These are phyloP conservation scores for Iselma pallidipennis DNA, from an alignment of 2,888 invertebrate genomes.

Conservation along the genomic window DNA sequence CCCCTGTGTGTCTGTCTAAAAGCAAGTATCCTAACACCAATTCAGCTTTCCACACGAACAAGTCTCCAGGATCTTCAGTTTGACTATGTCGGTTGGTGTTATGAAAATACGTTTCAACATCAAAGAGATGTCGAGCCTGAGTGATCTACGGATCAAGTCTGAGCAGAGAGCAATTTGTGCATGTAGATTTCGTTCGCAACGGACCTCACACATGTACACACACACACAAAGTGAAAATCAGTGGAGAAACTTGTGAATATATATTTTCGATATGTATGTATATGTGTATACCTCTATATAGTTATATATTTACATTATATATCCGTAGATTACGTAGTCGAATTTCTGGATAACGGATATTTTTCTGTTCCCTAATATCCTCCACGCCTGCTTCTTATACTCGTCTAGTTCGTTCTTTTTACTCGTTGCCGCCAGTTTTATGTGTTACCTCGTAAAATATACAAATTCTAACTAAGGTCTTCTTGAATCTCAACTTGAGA, in stretches of 20 bases:
- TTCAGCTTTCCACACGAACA: slow-evolving; percentile 36
- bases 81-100: slow-evolving; percentile 41
- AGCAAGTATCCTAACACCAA: slow-evolving; percentile 24
- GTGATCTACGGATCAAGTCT: slow-evolving; percentile 49
- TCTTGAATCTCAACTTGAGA: slow-evolving; percentile 17
- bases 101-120: slow-evolving; percentile 53
- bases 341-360: slow-evolving; percentile 33
- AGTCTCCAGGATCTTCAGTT: slow-evolving; percentile 11
- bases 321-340: slow-evolving; percentile 28
- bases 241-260: slow-evolving; percentile 40
- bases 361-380: slow-evolving; percentile 27
- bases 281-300: slow-evolving; percentile 6
- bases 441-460: slow-evolving; percentile 27
- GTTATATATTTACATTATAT: too few relatives aligned
- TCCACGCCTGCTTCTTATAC: slow-evolving; percentile 20
- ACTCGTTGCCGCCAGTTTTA: slow-evolving; percentile 19
- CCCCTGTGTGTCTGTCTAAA: slow-evolving; percentile 13
- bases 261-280: neutral
- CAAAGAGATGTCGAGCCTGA: slow-evolving; percentile 48
- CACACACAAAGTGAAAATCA: slow-evolving; percentile 42
- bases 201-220: slow-evolving; percentile 26
- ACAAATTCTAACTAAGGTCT: slow-evolving; percentile 18
- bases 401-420: slow-evolving; percentile 2
- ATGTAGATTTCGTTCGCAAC: slow-evolving; percentile 49
- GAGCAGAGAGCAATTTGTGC: slow-evolving; percentile 50